Conservation (phyloP, 2,797 vertebrate genomes). For the Diplodus puntazzo region DNA sequence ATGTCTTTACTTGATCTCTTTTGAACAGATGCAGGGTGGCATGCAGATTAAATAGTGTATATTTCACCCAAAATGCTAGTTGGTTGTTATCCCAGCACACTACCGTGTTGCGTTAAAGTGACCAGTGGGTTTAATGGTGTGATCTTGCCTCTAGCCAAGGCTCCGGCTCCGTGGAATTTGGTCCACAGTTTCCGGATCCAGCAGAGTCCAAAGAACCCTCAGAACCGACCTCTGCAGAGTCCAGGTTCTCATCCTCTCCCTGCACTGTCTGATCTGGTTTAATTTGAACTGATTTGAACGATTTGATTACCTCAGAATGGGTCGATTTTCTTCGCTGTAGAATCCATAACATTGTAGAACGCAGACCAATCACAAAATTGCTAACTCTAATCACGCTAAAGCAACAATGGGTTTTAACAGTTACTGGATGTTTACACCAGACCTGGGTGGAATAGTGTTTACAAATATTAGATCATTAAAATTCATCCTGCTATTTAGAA, state of each 20-base stretch:
- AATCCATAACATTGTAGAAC: conserved; percentile 42
- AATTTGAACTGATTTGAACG: conserved; percentile 40
- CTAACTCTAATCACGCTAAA: conserved; percentile 37
- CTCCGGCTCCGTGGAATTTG: conserved; percentile 80
- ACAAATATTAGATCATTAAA: background rate
- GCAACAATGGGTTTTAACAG: background rate
- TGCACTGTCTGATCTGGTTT: conserved; percentile 42
- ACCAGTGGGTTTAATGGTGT: conserved; percentile 61
- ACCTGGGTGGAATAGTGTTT: conserved; percentile 31
- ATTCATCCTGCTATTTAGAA: background rate
- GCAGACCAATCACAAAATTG: background rate
- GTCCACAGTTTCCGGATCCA: conserved; percentile 80
- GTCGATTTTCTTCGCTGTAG: conserved; percentile 10
- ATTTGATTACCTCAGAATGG: conserved; percentile 17
- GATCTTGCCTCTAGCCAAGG: conserved; percentile 75
- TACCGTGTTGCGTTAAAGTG: background rate
- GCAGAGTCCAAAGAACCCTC: conserved; percentile 68
- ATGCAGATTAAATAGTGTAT: background rate
- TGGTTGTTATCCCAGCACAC: background rate
- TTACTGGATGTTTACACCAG: conserved; percentile 22
- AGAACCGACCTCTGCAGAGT: conserved; percentile 66
- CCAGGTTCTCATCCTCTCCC: conserved; percentile 68
- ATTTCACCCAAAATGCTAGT: background rate
- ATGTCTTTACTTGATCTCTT: background rate
- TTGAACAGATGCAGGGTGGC: background rate